phyloP scores from a whole-genome alignment of 2,888 invertebrate species.

The Rhynchonema sp. region DNA sequence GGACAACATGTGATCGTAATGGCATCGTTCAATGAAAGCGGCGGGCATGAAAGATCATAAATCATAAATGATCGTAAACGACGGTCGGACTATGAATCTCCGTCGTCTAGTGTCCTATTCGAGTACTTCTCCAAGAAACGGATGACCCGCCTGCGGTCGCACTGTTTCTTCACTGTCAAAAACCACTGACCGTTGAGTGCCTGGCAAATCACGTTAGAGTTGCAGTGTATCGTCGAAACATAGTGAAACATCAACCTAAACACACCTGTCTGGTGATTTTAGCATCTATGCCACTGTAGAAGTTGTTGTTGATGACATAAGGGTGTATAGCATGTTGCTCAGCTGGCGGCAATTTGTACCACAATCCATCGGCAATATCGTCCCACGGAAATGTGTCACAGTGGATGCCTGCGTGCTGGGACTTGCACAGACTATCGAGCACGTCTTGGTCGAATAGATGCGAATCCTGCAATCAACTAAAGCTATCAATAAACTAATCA shows the following conservation, averaged over 20 bases:
- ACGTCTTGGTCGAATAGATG: slow-evolving; percentile 3
- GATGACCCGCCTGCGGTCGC: too few species aligned
- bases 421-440: slow-evolving; percentile 1
- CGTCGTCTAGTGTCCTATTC: too few species aligned
- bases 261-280: slow-evolving; percentile 2
- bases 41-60: too few species aligned
- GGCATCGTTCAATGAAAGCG: too few species aligned
- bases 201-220: too few species aligned
- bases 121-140: too few species aligned
- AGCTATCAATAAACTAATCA: not conserved
- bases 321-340: not conserved
- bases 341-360: slow-evolving; percentile 1
- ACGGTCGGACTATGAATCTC: too few species aligned
- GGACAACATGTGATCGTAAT: too few species aligned
- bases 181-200: slow-evolving; percentile 5
- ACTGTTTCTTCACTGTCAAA: too few species aligned
- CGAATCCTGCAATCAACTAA: not conserved
- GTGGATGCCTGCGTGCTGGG: not conserved
- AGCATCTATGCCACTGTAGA: not conserved
- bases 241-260: too few species aligned
- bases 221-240: too few species aligned
- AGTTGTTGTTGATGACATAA: slow-evolving; percentile 5
- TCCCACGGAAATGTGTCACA: slow-evolving; percentile 1
- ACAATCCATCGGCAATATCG: slow-evolving; percentile 2
- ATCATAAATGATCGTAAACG: too few species aligned